These are phyloP conservation scores for Aphidius gifuensis DNA, from an alignment of 1,140 invertebrate species.

Conservation along the genomic window DNA sequence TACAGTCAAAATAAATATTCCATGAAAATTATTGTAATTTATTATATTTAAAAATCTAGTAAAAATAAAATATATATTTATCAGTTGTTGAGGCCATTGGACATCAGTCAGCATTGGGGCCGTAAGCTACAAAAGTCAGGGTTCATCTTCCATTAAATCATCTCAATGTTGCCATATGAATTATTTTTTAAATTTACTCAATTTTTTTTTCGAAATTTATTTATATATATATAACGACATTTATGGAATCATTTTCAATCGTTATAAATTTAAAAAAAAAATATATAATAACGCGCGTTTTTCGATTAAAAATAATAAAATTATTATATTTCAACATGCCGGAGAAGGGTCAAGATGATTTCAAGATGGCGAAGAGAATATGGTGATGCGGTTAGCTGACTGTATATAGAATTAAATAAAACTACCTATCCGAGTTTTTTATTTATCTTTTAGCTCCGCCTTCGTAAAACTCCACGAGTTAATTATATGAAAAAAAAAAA, in stretches of 20 bases:
- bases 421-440: conserved; percentile 23
- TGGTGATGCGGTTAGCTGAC: conserved; percentile 11
- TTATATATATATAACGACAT: no score
- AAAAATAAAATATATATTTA: background rate
- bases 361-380: conserved; percentile 17
- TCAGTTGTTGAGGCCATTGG: conserved; percentile 2
- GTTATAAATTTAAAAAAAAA: no score
- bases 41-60: no score
- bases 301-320: no score
- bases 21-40: no score
- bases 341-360: conserved; percentile 3
- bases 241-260: no score
- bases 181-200: no score
- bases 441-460: conserved; percentile 17
- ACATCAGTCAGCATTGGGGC: conserved; percentile 21
- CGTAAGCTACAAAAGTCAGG: conserved; percentile 39
- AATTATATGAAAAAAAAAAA: no score
- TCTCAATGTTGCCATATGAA: background rate
- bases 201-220: background rate
- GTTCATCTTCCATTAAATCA: conserved; percentile 29
- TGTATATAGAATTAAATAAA: background rate
- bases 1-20: background rate
- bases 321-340: background rate
- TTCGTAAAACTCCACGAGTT: conserved; percentile 15
- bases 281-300: no score